Conservation (phyloP, 2,888 invertebrate species). For the Thymelicus sylvestris region DNA sequence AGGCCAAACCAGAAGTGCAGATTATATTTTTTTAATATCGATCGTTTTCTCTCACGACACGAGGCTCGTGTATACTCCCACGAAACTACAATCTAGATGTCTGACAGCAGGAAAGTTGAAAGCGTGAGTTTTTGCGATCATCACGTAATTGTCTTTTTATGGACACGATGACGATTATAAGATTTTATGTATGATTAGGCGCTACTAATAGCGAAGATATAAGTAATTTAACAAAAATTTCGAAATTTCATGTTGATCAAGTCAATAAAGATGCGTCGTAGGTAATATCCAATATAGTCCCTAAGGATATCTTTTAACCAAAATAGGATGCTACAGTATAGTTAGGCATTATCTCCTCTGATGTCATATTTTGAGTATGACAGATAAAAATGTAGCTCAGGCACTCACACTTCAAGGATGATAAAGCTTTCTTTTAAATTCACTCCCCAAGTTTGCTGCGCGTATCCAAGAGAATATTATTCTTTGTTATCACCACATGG, state of each 20-base stretch:
- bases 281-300: no score
- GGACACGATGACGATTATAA: neutral
- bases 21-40: conserved; percentile 31
- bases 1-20: conserved; percentile 14
- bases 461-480: conserved; percentile 10
- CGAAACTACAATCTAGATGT: conserved; percentile 39
- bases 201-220: neutral
- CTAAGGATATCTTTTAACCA: no score
- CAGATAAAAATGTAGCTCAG: conserved; percentile 20
- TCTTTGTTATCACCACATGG: neutral
- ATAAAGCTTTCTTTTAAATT: conserved; percentile 25
- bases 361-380: neutral
- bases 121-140: conserved; percentile 31
- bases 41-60: conserved; percentile 48
- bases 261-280: no score
- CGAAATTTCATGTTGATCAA: no score
- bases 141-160: conserved; percentile 37
- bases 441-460: conserved; percentile 1
- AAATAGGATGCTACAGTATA: no score
- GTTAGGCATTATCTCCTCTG: no score
- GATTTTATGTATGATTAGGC: neutral
- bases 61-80: conserved; percentile 38
- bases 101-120: conserved; percentile 32
- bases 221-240: no score
- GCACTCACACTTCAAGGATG: conserved; percentile 10